phyloP scores from a whole-genome alignment of 2,113 vertebrate species.

The Sinocyclocheilus anshuiensis region DNA sequence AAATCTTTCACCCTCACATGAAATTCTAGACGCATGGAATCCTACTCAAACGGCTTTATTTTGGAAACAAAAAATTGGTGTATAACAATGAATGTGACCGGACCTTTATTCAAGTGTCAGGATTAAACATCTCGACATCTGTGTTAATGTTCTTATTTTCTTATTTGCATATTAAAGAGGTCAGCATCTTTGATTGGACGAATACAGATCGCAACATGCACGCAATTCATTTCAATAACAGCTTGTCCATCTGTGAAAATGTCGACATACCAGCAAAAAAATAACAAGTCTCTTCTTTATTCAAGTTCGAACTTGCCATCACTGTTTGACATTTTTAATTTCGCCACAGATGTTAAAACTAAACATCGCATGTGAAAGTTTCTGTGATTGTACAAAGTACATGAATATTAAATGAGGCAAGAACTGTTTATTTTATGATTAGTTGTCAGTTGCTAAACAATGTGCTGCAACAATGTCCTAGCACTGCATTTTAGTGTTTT shows the following conservation, averaged over 20 bases:
- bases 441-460: not conserved
- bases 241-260: constrained; percentile 6
- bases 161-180: not conserved
- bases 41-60: not conserved
- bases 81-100: not conserved
- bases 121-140: not conserved
- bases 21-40: not conserved
- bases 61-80: not conserved
- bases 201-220: not conserved
- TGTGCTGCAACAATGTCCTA: no score
- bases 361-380: not conserved
- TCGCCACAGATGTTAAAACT: not conserved
- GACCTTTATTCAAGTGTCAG: not conserved
- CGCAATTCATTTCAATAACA: not conserved
- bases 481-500: no score
- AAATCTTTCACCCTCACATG: no score
- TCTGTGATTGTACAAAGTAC: not conserved
- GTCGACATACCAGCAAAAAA: not conserved
- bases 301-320: not conserved
- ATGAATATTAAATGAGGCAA: not conserved
- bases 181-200: not conserved
- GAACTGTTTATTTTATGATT: constrained; percentile 3
- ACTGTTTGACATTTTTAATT: not conserved
- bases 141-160: not conserved
- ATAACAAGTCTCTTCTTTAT: not conserved